Evolutionary conservation across 1,140 invertebrate species (phyloP), one percentile per base, ranked within the genome.

Genomic region (Heterodera schachtii): DNA sequence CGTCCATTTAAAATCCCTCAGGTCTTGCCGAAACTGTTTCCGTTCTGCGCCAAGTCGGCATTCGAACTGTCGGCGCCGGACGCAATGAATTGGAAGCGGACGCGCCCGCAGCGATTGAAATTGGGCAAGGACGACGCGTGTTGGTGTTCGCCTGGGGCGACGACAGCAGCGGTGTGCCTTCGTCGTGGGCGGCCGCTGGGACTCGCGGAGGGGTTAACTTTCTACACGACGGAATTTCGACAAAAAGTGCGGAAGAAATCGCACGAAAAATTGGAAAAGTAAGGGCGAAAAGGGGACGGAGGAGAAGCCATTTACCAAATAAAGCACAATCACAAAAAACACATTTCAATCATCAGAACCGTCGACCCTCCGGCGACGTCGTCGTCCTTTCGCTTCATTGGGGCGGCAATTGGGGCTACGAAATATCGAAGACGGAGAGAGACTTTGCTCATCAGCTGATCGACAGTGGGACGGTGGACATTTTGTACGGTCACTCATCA

Each of bases 131-230:
- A 0, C 21, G 76, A 80, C 49, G 78, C n/a, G n/a, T 79, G 75
- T 21, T 79, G 60, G 78, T 79, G 60, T 79, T 43, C 41, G 78
- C 52, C 1, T 79, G 75, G 60, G 78, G 60, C 21, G 75, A 74
- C n/a, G 78, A 79, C 11, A 79, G 78, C 66, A 79, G 78, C 75
- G 78, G 78, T 16, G 78, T 79, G 64, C 78, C 78, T 19, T 41
- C 77, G 3, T 66, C 31, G 46, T 79, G 78, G 78, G 78, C 78
- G 66, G 78, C 78, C 78, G 41, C 6, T 11, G 64, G 77, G 60
- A 64, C 9, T 49, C 47, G 43, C 19, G 19, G 43, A 31, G 78
- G 78, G 19, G 78, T 79, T 31, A 79, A 79, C 66, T 79, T 64
- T n/a, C 76, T 79, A 11, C 7, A n/a, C 21, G 16, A 80, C 41